Conservation (phyloP, 1,140 invertebrate species). For the Idris sp. region DNA sequence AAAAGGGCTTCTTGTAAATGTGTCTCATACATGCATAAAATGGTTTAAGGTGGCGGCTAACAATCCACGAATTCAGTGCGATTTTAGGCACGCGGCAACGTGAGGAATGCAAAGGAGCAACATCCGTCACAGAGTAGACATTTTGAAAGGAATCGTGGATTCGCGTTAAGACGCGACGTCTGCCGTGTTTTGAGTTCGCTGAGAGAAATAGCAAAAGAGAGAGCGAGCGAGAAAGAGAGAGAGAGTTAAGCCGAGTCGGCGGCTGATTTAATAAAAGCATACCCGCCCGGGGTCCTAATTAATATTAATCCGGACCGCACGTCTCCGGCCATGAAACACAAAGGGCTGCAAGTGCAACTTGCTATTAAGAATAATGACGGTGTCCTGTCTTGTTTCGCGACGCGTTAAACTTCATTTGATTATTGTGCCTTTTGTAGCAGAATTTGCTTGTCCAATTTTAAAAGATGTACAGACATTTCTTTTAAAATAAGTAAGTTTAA, state of each 20-base stretch:
- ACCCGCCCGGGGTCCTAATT: slow-evolving; percentile 42
- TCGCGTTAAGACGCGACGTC: slow-evolving; percentile 38
- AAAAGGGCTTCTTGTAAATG: slow-evolving; percentile 27
- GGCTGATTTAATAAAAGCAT: slow-evolving; percentile 57
- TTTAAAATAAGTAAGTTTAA: too few relatives aligned
- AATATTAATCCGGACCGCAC: slow-evolving; percentile 57
- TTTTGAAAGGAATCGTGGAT: slow-evolving; percentile 44
- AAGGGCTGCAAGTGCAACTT: slow-evolving; percentile 59
- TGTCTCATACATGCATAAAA: slow-evolving; percentile 39
- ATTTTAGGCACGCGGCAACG: slow-evolving; percentile 38
- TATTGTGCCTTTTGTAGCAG: slow-evolving; percentile 28
- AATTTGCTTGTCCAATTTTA: too few relatives aligned
- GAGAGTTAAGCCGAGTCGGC: slow-evolving; percentile 14
- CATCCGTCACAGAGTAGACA: slow-evolving; percentile 52
- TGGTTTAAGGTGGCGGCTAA: slow-evolving; percentile 14
- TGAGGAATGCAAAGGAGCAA: slow-evolving; percentile 43
- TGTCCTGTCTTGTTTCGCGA: slow-evolving; percentile 55
- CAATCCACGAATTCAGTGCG: slow-evolving; percentile 38
- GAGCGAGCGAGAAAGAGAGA: not conserved
- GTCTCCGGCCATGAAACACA: slow-evolving; percentile 28
- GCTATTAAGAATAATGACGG: slow-evolving; percentile 57
- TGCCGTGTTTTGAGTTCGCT: slow-evolving; percentile 32
- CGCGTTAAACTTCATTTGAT: slow-evolving; percentile 35
- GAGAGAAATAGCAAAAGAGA: too few relatives aligned
- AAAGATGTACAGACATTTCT: too few relatives aligned